These are phyloP conservation scores for Toxotes chatareus DNA, from an alignment of 2,113 vertebrate genomes.

Conservation along the genomic window DNA sequence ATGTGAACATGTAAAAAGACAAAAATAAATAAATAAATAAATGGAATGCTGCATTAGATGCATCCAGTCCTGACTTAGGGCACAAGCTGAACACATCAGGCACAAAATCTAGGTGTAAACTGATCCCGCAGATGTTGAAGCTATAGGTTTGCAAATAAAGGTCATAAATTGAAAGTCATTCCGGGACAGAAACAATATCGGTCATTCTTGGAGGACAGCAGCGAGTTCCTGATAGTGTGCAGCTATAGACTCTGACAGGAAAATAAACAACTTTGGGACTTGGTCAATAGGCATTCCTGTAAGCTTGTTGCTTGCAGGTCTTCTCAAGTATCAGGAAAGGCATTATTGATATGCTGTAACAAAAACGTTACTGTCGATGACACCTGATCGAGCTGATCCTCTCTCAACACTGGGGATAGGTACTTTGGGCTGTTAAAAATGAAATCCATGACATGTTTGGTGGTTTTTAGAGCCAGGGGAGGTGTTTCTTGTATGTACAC, in stretches of 20 bases:
- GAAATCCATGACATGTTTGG: constrained; percentile 55
- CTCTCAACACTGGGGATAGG: constrained; percentile 36
- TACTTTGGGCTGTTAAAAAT: constrained; percentile 31
- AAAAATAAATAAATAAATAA: not conserved
- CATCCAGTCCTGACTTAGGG: not conserved
- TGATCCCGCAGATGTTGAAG: constrained; percentile 37
- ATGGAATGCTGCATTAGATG: not conserved
- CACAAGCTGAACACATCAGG: constrained; percentile 18
- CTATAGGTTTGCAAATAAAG: constrained; percentile 28
- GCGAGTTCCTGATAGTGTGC: constrained; percentile 74
- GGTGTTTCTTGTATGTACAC: constrained; percentile 30
- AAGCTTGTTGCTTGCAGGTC: constrained; percentile 76
- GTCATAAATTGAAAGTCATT: constrained; percentile 49
- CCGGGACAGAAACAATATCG: constrained; percentile 75
- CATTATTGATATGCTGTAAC: constrained; percentile 75
- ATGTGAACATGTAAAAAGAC: not conserved
- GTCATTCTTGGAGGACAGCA: constrained; percentile 58
- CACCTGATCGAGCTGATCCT: constrained; percentile 70
- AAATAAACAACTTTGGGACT: constrained; percentile 65
- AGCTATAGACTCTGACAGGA: constrained; percentile 80
- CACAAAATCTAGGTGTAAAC: constrained; percentile 25
- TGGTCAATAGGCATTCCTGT: constrained; percentile 86
- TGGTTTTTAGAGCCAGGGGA: constrained; percentile 43
- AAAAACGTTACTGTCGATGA: constrained; percentile 65
- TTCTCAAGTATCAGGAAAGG: constrained; percentile 79